Evolutionary conservation across 2,113 vertebrate genomes (phyloP), one percentile per base, ranked within the genome.

Genomic region (Antennarius striatus): DNA sequence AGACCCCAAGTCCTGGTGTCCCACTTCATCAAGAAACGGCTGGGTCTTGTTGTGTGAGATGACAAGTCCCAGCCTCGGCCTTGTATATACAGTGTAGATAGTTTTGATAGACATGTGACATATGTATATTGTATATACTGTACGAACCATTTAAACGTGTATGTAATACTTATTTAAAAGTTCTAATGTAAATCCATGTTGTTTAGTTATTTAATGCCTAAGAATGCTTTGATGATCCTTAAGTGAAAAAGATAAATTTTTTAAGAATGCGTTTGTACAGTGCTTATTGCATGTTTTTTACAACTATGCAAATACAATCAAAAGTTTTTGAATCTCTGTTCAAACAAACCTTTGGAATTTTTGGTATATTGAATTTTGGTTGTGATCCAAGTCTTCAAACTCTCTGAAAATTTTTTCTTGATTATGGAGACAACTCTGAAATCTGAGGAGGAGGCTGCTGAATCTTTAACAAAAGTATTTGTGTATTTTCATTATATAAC

Each of bases 1-100:
- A 81, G 89, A 68, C 96, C 95, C 48, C 95, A 95, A 88, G 55
- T 85, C 15, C 87, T 96, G 45, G 93, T 96, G 63, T 89, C 93
- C 2, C 84, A 90, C 66, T 95, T 95, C 60, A 96, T 97, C 86
- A 93, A 89, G 84, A 94, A 93, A 73, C 79, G 40, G 1, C 92
- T 96, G 64, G 91, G 91, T 59, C 75, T 86, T 10, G 1, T 42
- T 15, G 74, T 79, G 40, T 90, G 28, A 90, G 63, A 51, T 3
- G 39, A 10, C 42, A 11, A 49, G 4, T 2, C 54, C 15, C 10
- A 28, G 10, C 22, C 22, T 22, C 22, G 22, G 22, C 22, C 22
- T 22, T 22, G 22, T 2, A 22, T 22, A 60, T 49, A 57, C 3
- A 65, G 15, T 90, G 81, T 85, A 81, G 2, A 83, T 81, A 76